Evolutionary conservation across 2,113 vertebrate species (phyloP).

Genomic region (Silurus meridionalis): DNA sequence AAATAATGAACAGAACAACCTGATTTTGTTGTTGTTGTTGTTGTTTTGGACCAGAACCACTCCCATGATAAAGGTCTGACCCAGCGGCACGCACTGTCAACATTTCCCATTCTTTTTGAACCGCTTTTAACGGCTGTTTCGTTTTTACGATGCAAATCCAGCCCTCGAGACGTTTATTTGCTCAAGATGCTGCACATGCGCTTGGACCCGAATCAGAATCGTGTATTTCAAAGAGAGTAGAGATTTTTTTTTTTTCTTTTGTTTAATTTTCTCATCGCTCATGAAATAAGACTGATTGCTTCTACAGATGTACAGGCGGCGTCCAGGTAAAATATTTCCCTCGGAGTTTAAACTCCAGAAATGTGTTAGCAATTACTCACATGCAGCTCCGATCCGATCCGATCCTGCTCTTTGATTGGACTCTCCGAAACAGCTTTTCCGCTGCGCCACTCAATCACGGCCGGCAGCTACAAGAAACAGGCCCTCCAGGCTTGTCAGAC

Average conservation of each 20-base stretch:
- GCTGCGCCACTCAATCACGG: slow-evolving; percentile 40
- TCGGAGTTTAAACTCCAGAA: slow-evolving; percentile 45
- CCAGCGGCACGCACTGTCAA: slow-evolving; percentile 1
- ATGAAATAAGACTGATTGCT: slow-evolving; percentile 58
- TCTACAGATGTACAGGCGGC: slow-evolving; percentile 53
- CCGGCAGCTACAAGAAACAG: slow-evolving; percentile 44
- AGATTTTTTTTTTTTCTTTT: slow-evolving; percentile 14
- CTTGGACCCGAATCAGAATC: slow-evolving; percentile 43
- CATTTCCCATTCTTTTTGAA: slow-evolving; percentile 27
- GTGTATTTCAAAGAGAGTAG: slow-evolving; percentile 40
- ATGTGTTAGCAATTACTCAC: slow-evolving; percentile 63
- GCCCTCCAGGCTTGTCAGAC: neutral
- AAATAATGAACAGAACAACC: neutral
- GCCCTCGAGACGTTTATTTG: slow-evolving; percentile 40
- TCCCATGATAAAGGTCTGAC: neutral
- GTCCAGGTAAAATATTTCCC: slow-evolving; percentile 61
- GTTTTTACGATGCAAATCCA: slow-evolving; percentile 37
- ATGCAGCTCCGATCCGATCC: slow-evolving; percentile 36
- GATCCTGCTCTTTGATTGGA: slow-evolving; percentile 45
- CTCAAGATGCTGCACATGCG: slow-evolving; percentile 37
- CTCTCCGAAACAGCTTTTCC: slow-evolving; percentile 25
- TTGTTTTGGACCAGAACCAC: neutral
- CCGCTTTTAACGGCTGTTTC: slow-evolving; percentile 34
- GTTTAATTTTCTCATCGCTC: slow-evolving; percentile 46
- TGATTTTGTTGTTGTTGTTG: neutral